Evolutionary conservation across 2,113 vertebrate species (phyloP).

Genomic region (Ivindomyrus marchei): DNA sequence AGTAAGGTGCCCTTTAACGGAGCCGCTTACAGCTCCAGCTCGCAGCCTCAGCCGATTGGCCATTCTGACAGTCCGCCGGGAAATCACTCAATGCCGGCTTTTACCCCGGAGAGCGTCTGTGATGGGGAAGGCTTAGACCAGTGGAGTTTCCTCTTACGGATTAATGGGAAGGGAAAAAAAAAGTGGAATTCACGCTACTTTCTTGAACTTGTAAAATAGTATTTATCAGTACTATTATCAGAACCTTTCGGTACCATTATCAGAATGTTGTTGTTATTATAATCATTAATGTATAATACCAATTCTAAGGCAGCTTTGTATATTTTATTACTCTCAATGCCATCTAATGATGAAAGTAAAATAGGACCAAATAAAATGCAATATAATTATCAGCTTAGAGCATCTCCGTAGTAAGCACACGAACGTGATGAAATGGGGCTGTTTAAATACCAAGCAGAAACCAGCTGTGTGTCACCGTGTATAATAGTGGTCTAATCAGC

Average conservation of each 20-base stretch:
- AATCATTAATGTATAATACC: neutral
- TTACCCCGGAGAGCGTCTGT: neutral
- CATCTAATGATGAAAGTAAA: neutral
- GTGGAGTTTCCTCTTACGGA: neutral
- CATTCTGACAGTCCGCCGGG: neutral
- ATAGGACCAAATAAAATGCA: neutral
- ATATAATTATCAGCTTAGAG: neutral
- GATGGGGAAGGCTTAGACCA: neutral
- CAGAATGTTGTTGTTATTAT: neutral
- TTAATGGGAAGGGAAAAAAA: neutral
- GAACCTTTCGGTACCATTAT: neutral
- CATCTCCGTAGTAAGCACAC: neutral
- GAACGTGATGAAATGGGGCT: neutral
- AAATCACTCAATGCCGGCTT: neutral
- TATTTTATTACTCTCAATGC: neutral
- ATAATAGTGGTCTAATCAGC: neutral
- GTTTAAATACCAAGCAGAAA: neutral
- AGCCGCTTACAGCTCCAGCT: neutral
- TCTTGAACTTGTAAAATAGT: neutral
- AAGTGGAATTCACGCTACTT: neutral
- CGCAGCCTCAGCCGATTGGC: neutral
- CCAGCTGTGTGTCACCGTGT: neutral
- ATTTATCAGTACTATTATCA: neutral
- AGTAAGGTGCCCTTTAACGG: slow-evolving; percentile 3
- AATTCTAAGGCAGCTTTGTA: neutral